Percentiles rank a stretch among this genome's conserved stretches.
phyloP scores from a whole-genome alignment of 2,888 invertebrate species.

The Dolichopus griseipennis region DNA sequence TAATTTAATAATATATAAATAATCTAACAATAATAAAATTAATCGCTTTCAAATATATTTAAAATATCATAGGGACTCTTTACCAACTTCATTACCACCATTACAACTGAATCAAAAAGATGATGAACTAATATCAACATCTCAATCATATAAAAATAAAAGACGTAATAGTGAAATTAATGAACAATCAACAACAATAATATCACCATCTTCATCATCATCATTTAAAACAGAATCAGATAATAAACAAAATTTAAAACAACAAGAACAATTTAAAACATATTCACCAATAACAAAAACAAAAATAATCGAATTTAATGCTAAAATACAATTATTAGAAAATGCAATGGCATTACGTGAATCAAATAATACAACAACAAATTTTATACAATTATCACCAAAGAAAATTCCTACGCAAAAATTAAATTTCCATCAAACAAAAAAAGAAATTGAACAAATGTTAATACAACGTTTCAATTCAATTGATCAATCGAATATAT shows the following conservation, averaged over 20 bases:
- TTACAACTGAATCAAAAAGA: background rate
- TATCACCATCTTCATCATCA: too few relatives aligned
- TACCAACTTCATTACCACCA: background rate
- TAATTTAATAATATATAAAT: too few relatives aligned
- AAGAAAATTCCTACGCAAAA: conserved; percentile 25
- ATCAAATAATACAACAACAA: background rate
- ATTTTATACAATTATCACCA: background rate
- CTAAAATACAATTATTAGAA: conserved; percentile 7
- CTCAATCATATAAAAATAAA: background rate
- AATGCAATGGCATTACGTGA: background rate
- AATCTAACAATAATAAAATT: background rate
- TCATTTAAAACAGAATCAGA: background rate
- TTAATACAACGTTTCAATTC: conserved; percentile 36
- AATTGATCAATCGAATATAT: background rate
- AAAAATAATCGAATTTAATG: conserved; percentile 7
- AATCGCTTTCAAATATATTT: background rate
- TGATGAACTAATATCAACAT: background rate
- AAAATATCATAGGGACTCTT: background rate
- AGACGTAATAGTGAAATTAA: background rate
- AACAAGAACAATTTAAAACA: conserved; percentile 11
- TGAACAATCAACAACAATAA: background rate
- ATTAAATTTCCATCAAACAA: conserved; percentile 41
- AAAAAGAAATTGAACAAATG: conserved; percentile 44
- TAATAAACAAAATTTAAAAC: background rate
- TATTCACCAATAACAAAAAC: conserved; percentile 11